phyloP scores from a whole-genome alignment of 2,888 invertebrate species.

The Patella caerulea region DNA sequence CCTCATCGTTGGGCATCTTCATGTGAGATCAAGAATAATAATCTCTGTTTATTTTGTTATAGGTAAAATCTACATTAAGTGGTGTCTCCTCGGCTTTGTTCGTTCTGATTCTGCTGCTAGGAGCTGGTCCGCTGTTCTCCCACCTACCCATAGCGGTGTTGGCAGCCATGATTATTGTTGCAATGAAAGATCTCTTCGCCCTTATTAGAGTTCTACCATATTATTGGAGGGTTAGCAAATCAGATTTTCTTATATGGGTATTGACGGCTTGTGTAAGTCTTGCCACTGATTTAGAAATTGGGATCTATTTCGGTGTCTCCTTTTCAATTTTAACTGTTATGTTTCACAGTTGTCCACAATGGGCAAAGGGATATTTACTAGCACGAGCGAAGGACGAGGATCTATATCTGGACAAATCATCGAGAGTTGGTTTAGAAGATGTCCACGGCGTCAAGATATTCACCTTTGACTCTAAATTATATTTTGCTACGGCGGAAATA shows the following conservation, averaged over 20 bases:
- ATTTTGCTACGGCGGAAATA: slow-evolving; percentile 23
- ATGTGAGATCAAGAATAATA: too few species aligned
- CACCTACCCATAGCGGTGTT: slow-evolving; percentile 65
- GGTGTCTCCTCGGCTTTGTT: slow-evolving; percentile 55
- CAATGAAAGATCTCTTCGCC: slow-evolving; percentile 72
- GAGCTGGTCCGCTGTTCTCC: slow-evolving; percentile 58
- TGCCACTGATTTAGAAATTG: slow-evolving; percentile 56
- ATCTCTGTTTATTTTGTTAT: background rate
- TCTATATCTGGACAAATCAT: slow-evolving; percentile 21
- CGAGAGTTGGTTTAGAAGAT: slow-evolving; percentile 17
- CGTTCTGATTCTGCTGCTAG: slow-evolving; percentile 56
- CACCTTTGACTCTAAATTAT: background rate
- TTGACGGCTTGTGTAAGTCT: slow-evolving; percentile 48
- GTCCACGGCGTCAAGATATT: background rate
- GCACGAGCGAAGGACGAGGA: slow-evolving; percentile 34
- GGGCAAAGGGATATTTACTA: slow-evolving; percentile 37
- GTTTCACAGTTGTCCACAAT: slow-evolving; percentile 39
- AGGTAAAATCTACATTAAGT: slow-evolving; percentile 41
- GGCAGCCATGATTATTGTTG: slow-evolving; percentile 72
- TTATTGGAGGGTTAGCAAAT: slow-evolving; percentile 82
- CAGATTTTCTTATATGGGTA: slow-evolving; percentile 78
- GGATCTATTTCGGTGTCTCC: slow-evolving; percentile 55
- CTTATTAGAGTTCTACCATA: slow-evolving; percentile 80
- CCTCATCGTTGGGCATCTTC: too few species aligned
- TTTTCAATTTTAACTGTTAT: slow-evolving; percentile 49